These are phyloP conservation scores for Drosophila parvula DNA, from an alignment of 1,140 invertebrate species.

Conservation along the genomic window DNA sequence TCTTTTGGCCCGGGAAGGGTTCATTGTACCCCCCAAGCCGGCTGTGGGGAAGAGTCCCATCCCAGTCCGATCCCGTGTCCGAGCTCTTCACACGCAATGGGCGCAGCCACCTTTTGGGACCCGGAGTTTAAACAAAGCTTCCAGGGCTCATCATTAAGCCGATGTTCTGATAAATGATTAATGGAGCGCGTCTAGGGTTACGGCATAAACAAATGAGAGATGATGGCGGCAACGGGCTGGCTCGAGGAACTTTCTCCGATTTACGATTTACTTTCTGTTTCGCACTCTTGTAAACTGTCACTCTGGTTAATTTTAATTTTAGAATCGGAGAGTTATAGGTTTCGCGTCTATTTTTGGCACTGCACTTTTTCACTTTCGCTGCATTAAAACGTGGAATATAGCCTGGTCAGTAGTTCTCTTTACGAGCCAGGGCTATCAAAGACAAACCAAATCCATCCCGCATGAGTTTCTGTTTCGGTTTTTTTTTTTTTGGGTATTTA, in stretches of 20 bases:
- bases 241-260: constrained; percentile 67
- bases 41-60: background rate
- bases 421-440: constrained; percentile 61
- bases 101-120: constrained; percentile 8
- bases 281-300: constrained; percentile 57
- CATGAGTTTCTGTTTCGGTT: constrained; percentile 8
- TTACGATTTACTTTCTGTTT: constrained; percentile 81
- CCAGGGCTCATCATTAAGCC: constrained; percentile 61
- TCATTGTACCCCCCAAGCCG: constrained; percentile 48
- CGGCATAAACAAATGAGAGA: constrained; percentile 69
- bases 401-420: constrained; percentile 4
- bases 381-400: constrained; percentile 50
- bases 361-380: constrained; percentile 74
- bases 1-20: constrained; percentile 12
- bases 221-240: constrained; percentile 1
- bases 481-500: constrained; percentile 6
- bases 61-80: background rate
- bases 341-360: constrained; percentile 27
- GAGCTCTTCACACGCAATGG: constrained; percentile 53
- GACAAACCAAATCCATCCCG: constrained; percentile 1
- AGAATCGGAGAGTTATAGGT: constrained; percentile 57
- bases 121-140: constrained; percentile 15
- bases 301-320: constrained; percentile 45
- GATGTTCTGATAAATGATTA: constrained; percentile 74
- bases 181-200: constrained; percentile 62